Conservation (phyloP, 2,797 vertebrate species). For the Megaceryle alcyon region DNA sequence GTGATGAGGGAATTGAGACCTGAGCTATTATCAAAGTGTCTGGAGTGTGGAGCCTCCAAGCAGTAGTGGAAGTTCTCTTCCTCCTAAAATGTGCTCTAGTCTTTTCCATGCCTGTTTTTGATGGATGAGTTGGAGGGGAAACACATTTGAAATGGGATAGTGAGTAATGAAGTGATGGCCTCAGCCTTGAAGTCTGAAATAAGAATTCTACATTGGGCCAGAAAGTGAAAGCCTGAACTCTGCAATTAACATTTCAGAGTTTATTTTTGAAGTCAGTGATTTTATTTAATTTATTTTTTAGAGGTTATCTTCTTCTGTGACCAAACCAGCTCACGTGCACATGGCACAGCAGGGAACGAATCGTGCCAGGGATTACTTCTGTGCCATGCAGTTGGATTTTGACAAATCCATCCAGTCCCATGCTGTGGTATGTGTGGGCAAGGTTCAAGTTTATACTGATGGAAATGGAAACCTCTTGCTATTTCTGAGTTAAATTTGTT, state of each 20-base stretch:
- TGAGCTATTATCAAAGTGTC: background rate
- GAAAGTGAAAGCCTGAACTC: background rate
- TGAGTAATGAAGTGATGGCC: slow-evolving; percentile 57
- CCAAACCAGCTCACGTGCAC: background rate
- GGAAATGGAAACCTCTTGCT: slow-evolving; percentile 54
- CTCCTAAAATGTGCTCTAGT: background rate
- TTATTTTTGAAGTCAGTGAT: slow-evolving; percentile 42
- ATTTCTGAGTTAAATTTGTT: slow-evolving; percentile 24
- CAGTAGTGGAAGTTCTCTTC: background rate
- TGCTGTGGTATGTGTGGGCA: slow-evolving; percentile 39
- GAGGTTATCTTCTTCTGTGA: slow-evolving; percentile 49
- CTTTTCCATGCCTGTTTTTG: background rate
- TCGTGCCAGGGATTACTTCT: background rate
- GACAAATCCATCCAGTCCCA: slow-evolving; percentile 48
- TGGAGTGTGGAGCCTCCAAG: background rate
- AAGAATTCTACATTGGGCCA: background rate
- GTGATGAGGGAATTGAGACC: background rate
- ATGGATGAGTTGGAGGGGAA: background rate
- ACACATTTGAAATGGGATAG: background rate
- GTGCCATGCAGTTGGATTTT: slow-evolving; percentile 27
- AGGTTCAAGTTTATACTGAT: slow-evolving; percentile 58
- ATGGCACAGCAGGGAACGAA: background rate
- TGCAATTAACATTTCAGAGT: slow-evolving; percentile 48
- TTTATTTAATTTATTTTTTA: background rate
- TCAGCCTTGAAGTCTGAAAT: slow-evolving; percentile 43